Evolutionary conservation across 2,113 vertebrate genomes (phyloP).

Genomic region (Larimichthys polyactis): DNA sequence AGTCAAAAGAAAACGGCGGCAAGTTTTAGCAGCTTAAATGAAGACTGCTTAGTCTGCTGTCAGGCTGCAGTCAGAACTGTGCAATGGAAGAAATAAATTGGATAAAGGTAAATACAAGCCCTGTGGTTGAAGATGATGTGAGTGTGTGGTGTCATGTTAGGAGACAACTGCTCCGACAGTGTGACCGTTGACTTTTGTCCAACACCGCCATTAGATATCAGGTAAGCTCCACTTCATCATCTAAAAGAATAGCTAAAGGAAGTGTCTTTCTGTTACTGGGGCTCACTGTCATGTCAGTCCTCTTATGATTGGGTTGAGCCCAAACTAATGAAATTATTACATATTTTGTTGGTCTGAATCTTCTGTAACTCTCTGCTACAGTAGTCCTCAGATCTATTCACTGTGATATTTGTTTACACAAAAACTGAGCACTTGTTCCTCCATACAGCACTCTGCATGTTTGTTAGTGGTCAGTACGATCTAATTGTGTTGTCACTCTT

Average conservation of each 20-base stretch:
- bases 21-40: neutral
- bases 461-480: neutral
- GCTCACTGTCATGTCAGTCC: neutral
- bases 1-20: neutral
- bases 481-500: neutral
- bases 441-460: neutral
- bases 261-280: neutral
- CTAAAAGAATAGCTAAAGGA: neutral
- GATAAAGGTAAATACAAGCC: neutral
- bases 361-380: neutral
- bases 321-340: neutral
- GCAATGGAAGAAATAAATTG: neutral
- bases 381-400: neutral
- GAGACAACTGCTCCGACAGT: conserved; percentile 46
- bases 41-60: neutral
- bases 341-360: neutral
- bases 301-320: neutral
- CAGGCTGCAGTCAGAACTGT: neutral
- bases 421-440: neutral
- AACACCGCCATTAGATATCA: conserved; percentile 39
- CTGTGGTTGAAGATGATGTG: neutral
- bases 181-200: conserved; percentile 38
- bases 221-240: conserved; percentile 44
- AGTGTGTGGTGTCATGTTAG: conserved; percentile 37
- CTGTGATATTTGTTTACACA: neutral